Percentiles rank a stretch among this genome's conserved stretches.
phyloP scores from a whole-genome alignment of 2,797 vertebrate species.

The Oreonectes daqikongensis region DNA sequence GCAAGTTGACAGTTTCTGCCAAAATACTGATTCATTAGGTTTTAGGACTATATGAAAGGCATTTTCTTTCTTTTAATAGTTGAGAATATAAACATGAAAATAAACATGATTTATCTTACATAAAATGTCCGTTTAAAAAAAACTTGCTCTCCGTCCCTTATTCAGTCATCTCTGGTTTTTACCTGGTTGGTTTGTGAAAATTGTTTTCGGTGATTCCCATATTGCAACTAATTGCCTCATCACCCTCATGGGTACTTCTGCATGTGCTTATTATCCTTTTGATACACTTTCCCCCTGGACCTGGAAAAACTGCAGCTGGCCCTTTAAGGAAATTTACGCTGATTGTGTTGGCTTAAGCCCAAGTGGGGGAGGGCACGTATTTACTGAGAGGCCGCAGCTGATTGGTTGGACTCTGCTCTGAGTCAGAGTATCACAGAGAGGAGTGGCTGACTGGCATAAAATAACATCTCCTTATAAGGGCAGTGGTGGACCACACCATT shows the following conservation, averaged over 20 bases:
- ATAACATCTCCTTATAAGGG: constrained; percentile 86
- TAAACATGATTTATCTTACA: no score
- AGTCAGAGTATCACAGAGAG: constrained; percentile 72
- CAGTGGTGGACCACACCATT: constrained; percentile 71
- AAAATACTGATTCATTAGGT: no score
- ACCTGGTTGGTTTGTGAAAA: neutral
- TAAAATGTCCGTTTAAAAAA: no score
- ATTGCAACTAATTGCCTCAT: constrained; percentile 49
- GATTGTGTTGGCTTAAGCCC: constrained; percentile 64
- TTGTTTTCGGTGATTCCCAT: constrained; percentile 8
- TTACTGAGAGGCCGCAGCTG: constrained; percentile 58
- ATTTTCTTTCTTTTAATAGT: no score
- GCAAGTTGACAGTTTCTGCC: neutral
- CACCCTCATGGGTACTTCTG: neutral
- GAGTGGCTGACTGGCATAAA: constrained; percentile 77
- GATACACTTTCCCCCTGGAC: neutral
- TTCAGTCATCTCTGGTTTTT: neutral
- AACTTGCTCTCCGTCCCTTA: no score
- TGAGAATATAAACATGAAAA: no score
- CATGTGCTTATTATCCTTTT: neutral
- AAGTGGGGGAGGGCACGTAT: constrained; percentile 69
- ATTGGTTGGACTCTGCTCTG: constrained; percentile 66
- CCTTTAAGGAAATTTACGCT: constrained; percentile 74
- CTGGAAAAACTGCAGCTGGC: constrained; percentile 56
- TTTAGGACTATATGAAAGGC: no score